Percentiles rank a stretch among this genome's conserved stretches.
Evolutionary conservation across 1,140 invertebrate species (phyloP).

Genomic region (Copidosoma floridanum): DNA sequence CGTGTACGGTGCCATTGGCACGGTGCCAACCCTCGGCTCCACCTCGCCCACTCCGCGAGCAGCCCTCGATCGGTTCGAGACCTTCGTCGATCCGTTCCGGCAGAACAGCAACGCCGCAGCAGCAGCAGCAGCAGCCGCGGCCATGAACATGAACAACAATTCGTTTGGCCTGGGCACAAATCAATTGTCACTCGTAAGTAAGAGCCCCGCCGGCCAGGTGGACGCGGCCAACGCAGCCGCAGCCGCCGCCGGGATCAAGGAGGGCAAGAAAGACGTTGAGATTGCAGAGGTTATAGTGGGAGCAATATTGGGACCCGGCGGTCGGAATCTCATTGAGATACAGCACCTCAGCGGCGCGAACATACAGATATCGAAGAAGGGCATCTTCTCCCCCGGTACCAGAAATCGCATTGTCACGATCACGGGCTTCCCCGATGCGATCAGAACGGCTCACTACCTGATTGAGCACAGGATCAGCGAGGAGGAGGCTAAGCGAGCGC

Average conservation of each 20-base stretch:
- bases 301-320: conserved; percentile 92
- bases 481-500: conserved; percentile 90
- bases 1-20: conserved; percentile 77
- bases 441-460: conserved; percentile 87
- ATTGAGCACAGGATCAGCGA: conserved; percentile 94
- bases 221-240: conserved; percentile 64
- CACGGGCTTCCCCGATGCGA: conserved; percentile 82
- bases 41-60: conserved; percentile 64
- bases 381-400: conserved; percentile 92
- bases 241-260: conserved; percentile 69
- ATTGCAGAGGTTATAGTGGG: conserved; percentile 94
- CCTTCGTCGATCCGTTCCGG: conserved; percentile 72
- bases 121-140: conserved; percentile 59
- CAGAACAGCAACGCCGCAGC: conserved; percentile 66
- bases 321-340: conserved; percentile 93
- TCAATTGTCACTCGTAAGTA: conserved; percentile 78
- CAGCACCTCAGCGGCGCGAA: conserved; percentile 94
- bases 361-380: conserved; percentile 98
- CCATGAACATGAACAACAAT: conserved; percentile 66
- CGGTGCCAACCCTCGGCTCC: conserved; percentile 56
- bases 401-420: conserved; percentile 96
- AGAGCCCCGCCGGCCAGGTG: conserved; percentile 76
- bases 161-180: conserved; percentile 76
- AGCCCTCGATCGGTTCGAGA: conserved; percentile 69
- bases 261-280: conserved; percentile 83